Evolutionary conservation across 2,113 vertebrate species (phyloP).

Genomic region (Nyctibius bracteatus): DNA sequence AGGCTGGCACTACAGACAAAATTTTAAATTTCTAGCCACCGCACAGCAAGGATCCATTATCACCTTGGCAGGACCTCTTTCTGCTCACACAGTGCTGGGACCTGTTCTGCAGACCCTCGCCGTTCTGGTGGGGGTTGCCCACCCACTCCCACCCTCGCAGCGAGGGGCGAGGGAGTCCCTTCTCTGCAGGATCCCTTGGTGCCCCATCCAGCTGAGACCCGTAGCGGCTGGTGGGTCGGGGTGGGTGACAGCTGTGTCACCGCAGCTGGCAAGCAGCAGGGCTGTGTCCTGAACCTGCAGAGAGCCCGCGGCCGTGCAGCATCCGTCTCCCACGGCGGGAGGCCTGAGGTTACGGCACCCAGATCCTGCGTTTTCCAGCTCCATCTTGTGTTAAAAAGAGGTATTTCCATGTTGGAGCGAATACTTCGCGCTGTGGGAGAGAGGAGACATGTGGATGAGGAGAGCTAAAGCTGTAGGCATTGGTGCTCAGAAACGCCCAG

Average conservation of each 20-base stretch:
- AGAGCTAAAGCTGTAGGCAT: fast-evolving
- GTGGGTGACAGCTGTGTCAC: not conserved
- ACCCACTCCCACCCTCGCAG: fast-evolving
- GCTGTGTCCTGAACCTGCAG: fast-evolving
- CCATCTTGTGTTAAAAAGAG: not conserved
- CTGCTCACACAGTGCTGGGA: fast-evolving
- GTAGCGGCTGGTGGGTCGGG: fast-evolving
- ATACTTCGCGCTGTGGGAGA: fast-evolving
- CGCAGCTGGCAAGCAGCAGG: not conserved
- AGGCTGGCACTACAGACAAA: no score
- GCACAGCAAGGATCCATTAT: no score
- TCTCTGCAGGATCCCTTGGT: not conserved
- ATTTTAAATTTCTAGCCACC: not conserved
- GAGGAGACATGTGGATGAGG: not conserved
- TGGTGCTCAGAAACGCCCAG: fast-evolving
- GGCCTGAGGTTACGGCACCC: fast-evolving
- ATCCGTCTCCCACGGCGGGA: fast-evolving
- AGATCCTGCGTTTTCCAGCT: not conserved
- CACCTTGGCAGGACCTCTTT: not conserved
- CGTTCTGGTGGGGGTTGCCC: not conserved
- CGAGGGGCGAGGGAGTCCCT: not conserved
- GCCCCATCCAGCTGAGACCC: fast-evolving
- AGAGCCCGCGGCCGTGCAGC: fast-evolving
- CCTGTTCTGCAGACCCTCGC: not conserved
- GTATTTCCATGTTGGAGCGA: not conserved